phyloP scores from a whole-genome alignment of 92 coral and sea anemone genomes.

The Epizoanthus scotinus region DNA sequence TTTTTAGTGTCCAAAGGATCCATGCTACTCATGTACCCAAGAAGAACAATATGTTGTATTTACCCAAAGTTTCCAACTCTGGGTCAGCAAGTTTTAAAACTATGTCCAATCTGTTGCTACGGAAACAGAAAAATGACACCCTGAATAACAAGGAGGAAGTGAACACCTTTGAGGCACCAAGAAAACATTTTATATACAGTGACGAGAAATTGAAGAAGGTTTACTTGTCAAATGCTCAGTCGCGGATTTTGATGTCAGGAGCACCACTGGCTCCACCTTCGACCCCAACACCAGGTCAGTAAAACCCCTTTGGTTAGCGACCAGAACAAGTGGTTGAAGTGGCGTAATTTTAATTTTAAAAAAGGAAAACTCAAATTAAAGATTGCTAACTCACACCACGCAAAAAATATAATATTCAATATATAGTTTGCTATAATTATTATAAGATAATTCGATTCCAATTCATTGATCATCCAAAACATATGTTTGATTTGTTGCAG shows the following conservation, averaged over 20 bases:
- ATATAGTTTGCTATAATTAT: too few relatives aligned
- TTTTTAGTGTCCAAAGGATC: conserved; percentile 55
- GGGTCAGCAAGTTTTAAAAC: neutral
- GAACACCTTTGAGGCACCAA: neutral
- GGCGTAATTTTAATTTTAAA: too few relatives aligned
- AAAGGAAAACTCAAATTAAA: too few relatives aligned
- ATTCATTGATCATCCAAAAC: too few relatives aligned
- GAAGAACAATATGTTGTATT: conserved; percentile 43
- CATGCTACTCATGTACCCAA: conserved; percentile 60
- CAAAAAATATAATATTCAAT: too few relatives aligned
- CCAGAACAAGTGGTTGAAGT: too few relatives aligned
- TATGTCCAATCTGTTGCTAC: conserved; percentile 16
- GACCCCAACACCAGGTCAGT: conserved; percentile 87
- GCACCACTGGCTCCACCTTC: conserved; percentile 91
- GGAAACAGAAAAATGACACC: conserved; percentile 33
- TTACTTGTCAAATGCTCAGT: conserved; percentile 87
- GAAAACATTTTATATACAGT: conserved; percentile 20
- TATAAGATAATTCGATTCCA: too few relatives aligned
- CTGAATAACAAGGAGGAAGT: neutral
- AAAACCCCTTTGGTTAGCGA: neutral
- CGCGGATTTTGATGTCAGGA: conserved; percentile 75
- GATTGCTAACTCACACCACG: too few relatives aligned
- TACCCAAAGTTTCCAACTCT: conserved; percentile 67
- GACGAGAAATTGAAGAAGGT: conserved; percentile 68
- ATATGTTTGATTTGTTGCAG: too few relatives aligned